Conservation (phyloP, 1,140 invertebrate genomes). For the Drosophila rufa region DNA sequence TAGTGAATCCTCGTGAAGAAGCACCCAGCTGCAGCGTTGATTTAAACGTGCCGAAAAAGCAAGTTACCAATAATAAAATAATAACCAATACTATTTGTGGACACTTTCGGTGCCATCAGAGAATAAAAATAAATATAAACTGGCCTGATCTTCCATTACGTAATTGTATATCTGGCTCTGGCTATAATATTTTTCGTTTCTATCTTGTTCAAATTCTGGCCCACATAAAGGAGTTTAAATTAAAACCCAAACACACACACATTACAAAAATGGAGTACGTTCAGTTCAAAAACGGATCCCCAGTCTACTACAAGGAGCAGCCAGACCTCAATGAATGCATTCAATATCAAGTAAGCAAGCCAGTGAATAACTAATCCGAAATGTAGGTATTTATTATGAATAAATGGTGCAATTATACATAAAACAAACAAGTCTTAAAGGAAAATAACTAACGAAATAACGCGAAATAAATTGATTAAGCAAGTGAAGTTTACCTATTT, state of each 20-base stretch:
- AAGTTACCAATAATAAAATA: conserved; percentile 60
- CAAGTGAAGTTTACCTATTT: not conserved
- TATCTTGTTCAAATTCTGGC: conserved; percentile 49
- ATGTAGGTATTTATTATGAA: not conserved
- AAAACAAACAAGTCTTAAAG: not conserved
- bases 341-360: conserved; percentile 84
- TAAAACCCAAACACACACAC: conserved; percentile 61
- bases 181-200: conserved; percentile 62
- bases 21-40: conserved; percentile 63
- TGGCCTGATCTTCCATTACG: conserved; percentile 47
- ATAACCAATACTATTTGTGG: no score
- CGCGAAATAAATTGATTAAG: not conserved
- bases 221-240: conserved; percentile 75
- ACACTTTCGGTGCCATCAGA: conserved; percentile 21
- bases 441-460: not conserved
- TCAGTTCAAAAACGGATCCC: conserved; percentile 85
- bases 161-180: conserved; percentile 56
- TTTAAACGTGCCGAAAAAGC: conserved; percentile 79
- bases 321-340: conserved; percentile 84
- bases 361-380: conserved; percentile 2
- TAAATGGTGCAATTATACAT: not conserved
- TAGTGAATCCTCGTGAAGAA: conserved; percentile 68
- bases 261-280: conserved; percentile 83
- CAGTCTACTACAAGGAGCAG: conserved; percentile 84
- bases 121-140: conserved; percentile 20